Evolutionary conservation across 2,888 invertebrate genomes (phyloP), one percentile per base, ranked within the genome.

Genomic region (Pimpla rufipes): DNA sequence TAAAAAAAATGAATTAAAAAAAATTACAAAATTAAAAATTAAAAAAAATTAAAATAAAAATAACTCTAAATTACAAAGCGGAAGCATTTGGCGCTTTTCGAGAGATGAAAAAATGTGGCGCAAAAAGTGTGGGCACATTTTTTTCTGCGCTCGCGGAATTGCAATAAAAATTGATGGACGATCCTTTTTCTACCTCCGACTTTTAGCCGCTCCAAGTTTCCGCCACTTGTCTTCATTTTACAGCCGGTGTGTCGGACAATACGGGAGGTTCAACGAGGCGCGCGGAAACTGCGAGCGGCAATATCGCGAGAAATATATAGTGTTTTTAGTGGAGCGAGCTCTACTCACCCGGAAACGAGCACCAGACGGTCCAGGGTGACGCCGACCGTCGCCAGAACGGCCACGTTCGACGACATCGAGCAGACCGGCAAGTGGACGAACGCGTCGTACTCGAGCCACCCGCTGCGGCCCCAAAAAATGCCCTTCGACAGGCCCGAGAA

Each of bases 341-440:
- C 66, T 57, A 76, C 55, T 85, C 80, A 88, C 88, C 87, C 85
- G 67, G 78, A 86, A 68, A 88, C 84, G 18, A 85, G 78, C 3
- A 84, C 77, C 62, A 88, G 70, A 73, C 88, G 86, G 66, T 88
- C 88, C 57, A 91, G 81, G 23, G 92, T 91, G 29, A 93, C 90
- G 52, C 89, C 89, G 13, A 92, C 88, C 18, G 91, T 90, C 2
- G 93, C 92, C 83, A 91, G 87, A 8, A 92, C 91, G 8, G 90
- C 89, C 76, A 93, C 82, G 52, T 90, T 90, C 68, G 90, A 92
- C 11, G 92, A 86, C 7, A 89, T 86, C 11, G 90, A 90, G 11
- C 89, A 89, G 70, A 93, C 37, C 16, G 93, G 93, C 37, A 93
- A 81, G 64, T 90, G 89, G 55, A 93, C 88, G 66, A 93, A 87